Evolutionary conservation across 2,797 vertebrate species (phyloP), one percentile per base, ranked within the genome.

Genomic region (Anolis apletophallus): DNA sequence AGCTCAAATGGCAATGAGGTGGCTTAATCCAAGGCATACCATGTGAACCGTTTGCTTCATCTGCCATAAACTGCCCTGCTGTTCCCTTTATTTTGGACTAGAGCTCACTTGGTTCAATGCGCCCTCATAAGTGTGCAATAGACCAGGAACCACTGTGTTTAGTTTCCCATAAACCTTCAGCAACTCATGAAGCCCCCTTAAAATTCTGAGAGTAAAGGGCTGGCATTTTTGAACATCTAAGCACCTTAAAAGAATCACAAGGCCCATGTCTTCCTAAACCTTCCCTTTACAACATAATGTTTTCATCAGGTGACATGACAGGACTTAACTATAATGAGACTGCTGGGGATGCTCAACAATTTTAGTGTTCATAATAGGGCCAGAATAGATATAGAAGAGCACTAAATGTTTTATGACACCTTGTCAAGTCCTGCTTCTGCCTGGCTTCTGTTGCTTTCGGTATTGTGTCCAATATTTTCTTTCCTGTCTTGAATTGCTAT

Each of bases 261-360:
- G 85, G 61, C 61, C 61, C 54, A 89, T 46, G 21, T 83, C 64
- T 55, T 88, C 83, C 72, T 88, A 81, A 69, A 0, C 34, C 52
- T 54, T 83, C 73, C 50, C 79, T 26, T 85, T 87, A 88, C 83
- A 86, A 87, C 71, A 87, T 92, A 90, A 81, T 75, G 79, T 94
- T 94, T 92, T 89, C 80, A 86, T 67, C 80, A 90, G 91, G 91
- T 88, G 1, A 80, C 61, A 87, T 92, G 88, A 77, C 89, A 93
- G 46, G 69, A 77, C 88, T 87, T 93, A 82, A 88, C 78, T 85
- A 79, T 40, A 88, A 85, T 40, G 82, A n/a, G 89, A 85, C 88
- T 91, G 32, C 80, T 86, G 88, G 85, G 91, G 78, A 76, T 85
- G 54, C 64, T 90, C 80, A 87, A 81, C 87, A 80, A 85, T 91